These are phyloP conservation scores for Elanoides forficatus DNA, from an alignment of 2,113 vertebrate species.

Conservation along the genomic window DNA sequence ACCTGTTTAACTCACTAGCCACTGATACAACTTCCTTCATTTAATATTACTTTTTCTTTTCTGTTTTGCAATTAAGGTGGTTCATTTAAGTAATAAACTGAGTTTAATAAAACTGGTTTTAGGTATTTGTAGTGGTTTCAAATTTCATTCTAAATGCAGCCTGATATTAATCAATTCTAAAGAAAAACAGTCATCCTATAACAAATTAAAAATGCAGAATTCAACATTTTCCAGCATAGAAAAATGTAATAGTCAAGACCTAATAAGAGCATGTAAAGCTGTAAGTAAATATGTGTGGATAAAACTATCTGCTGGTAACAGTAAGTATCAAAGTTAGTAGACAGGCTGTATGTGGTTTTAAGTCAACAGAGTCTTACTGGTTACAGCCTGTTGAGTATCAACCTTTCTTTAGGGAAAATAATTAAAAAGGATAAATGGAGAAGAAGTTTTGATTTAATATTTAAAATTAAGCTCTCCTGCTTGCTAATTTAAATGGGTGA, in stretches of 20 bases:
- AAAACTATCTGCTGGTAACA: neutral
- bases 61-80: neutral
- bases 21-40: neutral
- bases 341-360: neutral
- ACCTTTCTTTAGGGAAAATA: neutral
- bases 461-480: neutral
- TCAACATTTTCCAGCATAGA: neutral
- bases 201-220: neutral
- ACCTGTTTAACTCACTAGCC: neutral
- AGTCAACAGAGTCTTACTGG: neutral
- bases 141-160: neutral
- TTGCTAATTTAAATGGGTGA: constrained; percentile 5
- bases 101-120: neutral
- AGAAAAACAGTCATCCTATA: neutral
- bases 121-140: neutral
- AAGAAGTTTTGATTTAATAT: neutral
- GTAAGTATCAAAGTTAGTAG: neutral
- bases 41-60: neutral
- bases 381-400: constrained; percentile 3
- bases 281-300: neutral
- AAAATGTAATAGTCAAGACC: neutral
- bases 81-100: neutral
- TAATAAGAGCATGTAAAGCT: neutral
- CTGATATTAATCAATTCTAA: neutral
- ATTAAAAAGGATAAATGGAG: neutral